These are phyloP conservation scores for Molossus molossus DNA, from an alignment of 2,797 vertebrate genomes.

Conservation along the genomic window DNA sequence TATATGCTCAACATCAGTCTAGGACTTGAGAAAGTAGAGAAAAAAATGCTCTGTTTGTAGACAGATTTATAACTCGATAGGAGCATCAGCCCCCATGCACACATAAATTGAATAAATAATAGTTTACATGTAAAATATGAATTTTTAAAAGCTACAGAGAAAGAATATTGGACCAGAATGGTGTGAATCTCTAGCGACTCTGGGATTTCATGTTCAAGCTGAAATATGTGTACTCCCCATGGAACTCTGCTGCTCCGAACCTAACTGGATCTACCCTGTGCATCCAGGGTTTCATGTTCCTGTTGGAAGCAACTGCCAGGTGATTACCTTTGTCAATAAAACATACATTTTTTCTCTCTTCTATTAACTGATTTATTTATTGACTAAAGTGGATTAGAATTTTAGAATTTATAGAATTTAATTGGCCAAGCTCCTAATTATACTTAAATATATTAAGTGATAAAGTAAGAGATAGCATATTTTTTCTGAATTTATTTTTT, in stretches of 20 bases:
- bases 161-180: neutral
- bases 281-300: neutral
- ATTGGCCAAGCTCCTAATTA: neutral
- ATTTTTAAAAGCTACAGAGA: neutral
- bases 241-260: too few relatives aligned
- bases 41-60: neutral
- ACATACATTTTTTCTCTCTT: neutral
- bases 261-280: neutral
- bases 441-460: neutral
- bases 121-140: neutral
- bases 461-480: neutral
- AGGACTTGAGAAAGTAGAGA: neutral
- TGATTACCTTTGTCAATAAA: neutral
- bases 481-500: constrained; percentile 55
- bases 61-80: neutral
- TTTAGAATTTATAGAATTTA: neutral
- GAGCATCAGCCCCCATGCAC: neutral
- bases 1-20: neutral
- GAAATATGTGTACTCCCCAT: neutral
- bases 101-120: neutral
- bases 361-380: neutral
- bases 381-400: neutral
- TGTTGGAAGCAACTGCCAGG: neutral
- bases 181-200: neutral
- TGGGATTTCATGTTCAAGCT: neutral